Evolutionary conservation across 2,797 vertebrate genomes (phyloP), one percentile per base, ranked within the genome.

Genomic region (Phalloptychus januarius): DNA sequence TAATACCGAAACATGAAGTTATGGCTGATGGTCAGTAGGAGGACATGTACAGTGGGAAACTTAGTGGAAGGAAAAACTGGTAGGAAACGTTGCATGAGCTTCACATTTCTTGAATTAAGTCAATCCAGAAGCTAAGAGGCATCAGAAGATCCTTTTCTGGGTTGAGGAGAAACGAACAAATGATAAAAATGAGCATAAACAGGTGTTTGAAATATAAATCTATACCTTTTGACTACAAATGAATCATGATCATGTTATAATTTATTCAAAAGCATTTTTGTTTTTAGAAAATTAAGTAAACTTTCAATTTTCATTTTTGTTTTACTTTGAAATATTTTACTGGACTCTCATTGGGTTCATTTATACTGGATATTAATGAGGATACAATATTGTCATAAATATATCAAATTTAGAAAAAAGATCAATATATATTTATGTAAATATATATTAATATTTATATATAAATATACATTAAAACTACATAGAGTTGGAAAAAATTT

Each of bases 51-150:
- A 33, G 2, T 36, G 58, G 58, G 18, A 63, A 63, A 6, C 13
- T 38, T 65, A 65, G 63, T 65, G 63, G 63, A 38, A 65, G 63
- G 63, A 65, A 65, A 38, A 65, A 38, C 61, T 65, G 31, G 7
- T 3, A 7, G 58, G 10, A 63, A 46, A 36, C 13, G 31, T 61
- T 61, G 28, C 58, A 7, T 0, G 16, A 65, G 2, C 31, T 63
- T 63, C 16, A 33, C 8, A n/a, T 25, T 52, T 52, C 23, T 52
- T 25, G 50, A 23, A 11, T 52, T 10, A 52, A 25, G 8, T 12
- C 52, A 5, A 12, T n/a, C 25, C 52, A n/a, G 52, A 54, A 54
- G 18, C 52, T n/a, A 12, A 54, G 11, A 54, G 25, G 25, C 20
- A 10, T 25, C 50, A 52, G 7, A 52, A 25, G 50, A 3, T 54